These are phyloP conservation scores for Sciurus vulgaris DNA, from an alignment of 2,797 vertebrate genomes.

Conservation along the genomic window DNA sequence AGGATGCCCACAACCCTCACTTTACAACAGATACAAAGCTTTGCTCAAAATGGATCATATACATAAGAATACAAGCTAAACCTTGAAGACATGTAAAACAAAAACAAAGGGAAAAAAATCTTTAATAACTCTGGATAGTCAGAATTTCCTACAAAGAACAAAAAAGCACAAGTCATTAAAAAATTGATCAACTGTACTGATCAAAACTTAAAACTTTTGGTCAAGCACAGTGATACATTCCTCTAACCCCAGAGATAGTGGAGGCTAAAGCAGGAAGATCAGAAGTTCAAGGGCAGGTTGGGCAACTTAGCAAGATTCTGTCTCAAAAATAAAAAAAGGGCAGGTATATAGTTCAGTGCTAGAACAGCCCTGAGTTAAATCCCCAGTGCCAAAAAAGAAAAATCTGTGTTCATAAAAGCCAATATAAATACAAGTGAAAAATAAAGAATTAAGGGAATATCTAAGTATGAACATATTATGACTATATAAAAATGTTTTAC, in stretches of 20 bases:
- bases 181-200: not conserved
- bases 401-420: not conserved
- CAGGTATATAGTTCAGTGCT: no score
- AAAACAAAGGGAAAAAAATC: not conserved
- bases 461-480: not conserved
- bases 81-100: not conserved
- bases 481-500: not conserved
- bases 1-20: not conserved
- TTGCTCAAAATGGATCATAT: not conserved
- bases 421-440: not conserved
- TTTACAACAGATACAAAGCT: not conserved
- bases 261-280: no score
- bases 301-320: no score
- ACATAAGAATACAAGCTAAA: not conserved
- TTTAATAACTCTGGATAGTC: not conserved
- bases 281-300: not conserved
- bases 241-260: not conserved
- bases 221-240: not conserved
- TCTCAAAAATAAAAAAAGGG: no score
- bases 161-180: conserved; percentile 18
- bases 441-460: rapidly evolving
- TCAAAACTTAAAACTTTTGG: not conserved
- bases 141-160: not conserved
- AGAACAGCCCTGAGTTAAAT: not conserved
- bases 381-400: not conserved